phyloP scores from a whole-genome alignment of 92 coral and sea anemone species.

The Virgularia gustaviana region DNA sequence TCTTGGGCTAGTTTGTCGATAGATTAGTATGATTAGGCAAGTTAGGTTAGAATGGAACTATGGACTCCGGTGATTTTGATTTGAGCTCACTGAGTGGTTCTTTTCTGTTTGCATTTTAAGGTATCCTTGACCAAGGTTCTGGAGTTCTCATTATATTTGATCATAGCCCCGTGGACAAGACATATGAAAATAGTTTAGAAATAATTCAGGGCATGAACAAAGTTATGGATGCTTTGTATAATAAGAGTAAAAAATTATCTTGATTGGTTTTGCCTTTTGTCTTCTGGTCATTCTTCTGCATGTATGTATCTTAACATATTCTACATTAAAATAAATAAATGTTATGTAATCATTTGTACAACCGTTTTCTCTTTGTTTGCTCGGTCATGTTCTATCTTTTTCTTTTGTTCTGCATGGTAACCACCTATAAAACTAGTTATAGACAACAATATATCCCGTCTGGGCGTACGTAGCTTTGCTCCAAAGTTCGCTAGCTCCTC shows the following conservation, averaged over 20 bases:
- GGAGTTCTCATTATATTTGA: constrained; percentile 92
- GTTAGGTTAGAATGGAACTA: not conserved
- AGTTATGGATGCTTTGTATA: constrained; percentile 94
- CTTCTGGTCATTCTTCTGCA: too few relatives aligned
- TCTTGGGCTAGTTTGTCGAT: not conserved
- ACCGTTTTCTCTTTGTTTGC: too few relatives aligned
- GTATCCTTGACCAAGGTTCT: constrained; percentile 95
- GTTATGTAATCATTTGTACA: too few relatives aligned
- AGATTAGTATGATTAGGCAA: not conserved
- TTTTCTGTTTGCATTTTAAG: constrained; percentile 32
- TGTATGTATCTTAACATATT: too few relatives aligned
- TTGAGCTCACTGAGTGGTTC: not conserved
- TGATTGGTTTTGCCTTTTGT: too few relatives aligned
- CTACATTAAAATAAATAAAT: too few relatives aligned
- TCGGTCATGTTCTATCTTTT: too few relatives aligned
- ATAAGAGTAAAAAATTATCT: constrained; percentile 87
- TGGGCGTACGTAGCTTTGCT: too few relatives aligned
- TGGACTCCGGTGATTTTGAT: not conserved
- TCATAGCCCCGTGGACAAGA: constrained; percentile 84
- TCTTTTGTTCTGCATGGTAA: too few relatives aligned
- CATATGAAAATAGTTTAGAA: constrained; percentile 88
- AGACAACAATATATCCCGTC: too few relatives aligned
- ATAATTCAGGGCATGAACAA: constrained; percentile 88
- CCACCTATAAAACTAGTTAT: too few relatives aligned
- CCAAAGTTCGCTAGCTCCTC: too few relatives aligned